Percentiles rank a stretch among this genome's conserved stretches.
Evolutionary conservation across 2,113 vertebrate genomes (phyloP).

Genomic region (Colossoma macropomum): DNA sequence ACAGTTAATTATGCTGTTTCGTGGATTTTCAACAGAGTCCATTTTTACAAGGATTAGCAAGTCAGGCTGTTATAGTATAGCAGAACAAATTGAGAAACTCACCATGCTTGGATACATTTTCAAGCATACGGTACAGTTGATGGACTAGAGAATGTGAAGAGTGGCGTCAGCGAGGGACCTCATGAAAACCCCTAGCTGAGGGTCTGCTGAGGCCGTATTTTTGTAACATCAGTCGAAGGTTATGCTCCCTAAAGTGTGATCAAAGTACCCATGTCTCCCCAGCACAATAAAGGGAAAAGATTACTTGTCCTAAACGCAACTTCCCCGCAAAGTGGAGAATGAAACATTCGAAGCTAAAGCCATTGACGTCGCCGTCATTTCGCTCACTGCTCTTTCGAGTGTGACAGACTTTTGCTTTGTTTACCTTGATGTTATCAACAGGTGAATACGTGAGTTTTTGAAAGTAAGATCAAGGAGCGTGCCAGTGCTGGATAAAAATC

Average conservation of each 20-base stretch:
- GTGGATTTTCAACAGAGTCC: background rate
- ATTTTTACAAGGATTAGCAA: background rate
- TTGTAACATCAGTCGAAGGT: slow-evolving; percentile 19
- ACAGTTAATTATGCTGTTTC: background rate
- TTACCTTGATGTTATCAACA: slow-evolving; percentile 11
- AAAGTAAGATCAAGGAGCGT: background rate
- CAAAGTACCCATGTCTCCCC: slow-evolving; percentile 20
- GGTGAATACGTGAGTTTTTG: background rate
- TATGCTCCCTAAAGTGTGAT: slow-evolving; percentile 46
- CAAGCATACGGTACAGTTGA: background rate
- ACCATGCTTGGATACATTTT: background rate
- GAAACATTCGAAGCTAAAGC: background rate
- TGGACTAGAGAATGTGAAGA: background rate
- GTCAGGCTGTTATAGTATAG: background rate
- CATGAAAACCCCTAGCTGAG: background rate
- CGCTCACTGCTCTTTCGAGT: background rate
- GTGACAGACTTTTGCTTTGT: background rate
- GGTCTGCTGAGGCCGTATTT: background rate
- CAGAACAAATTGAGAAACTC: background rate
- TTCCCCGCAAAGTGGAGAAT: background rate
- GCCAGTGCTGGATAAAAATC: background rate
- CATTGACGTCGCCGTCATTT: background rate
- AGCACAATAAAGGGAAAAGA: slow-evolving; percentile 14
- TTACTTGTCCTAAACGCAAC: slow-evolving; percentile 29
- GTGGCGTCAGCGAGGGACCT: background rate